Percentiles rank a stretch among this genome's conserved stretches.
Evolutionary conservation across 2,113 vertebrate species (phyloP).

Genomic region (Embiotoca jacksoni): DNA sequence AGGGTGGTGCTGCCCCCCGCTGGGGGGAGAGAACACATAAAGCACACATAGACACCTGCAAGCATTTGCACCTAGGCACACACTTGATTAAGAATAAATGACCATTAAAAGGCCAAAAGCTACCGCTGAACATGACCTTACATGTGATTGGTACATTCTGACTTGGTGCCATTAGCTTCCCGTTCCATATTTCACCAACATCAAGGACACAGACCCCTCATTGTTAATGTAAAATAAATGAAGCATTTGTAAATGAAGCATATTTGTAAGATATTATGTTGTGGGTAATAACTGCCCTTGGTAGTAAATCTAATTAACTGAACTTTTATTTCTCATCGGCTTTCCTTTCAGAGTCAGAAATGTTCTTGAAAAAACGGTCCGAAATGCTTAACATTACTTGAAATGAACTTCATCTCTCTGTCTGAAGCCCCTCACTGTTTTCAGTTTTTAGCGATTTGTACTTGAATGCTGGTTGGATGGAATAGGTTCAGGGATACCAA

Average conservation of each 20-base stretch:
- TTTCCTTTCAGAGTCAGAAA: conserved; percentile 47
- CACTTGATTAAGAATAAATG: conserved; percentile 71
- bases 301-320: conserved; percentile 67
- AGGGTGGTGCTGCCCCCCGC: conserved; percentile 74
- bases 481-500: conserved; percentile 17
- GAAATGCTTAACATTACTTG: conserved; percentile 55
- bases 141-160: conserved; percentile 49
- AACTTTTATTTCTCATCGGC: conserved; percentile 64
- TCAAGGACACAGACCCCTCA: conserved; percentile 56
- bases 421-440: conserved; percentile 37
- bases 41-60: conserved; percentile 44
- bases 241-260: conserved; percentile 60
- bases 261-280: conserved; percentile 56
- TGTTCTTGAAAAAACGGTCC: conserved; percentile 46
- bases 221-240: conserved; percentile 54
- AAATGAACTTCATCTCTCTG: conserved; percentile 57
- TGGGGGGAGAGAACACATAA: conserved; percentile 73
- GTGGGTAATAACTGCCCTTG: conserved; percentile 62
- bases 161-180: conserved; percentile 29
- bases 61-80: conserved; percentile 29
- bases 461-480: conserved; percentile 21
- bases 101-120: conserved; percentile 75
- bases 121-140: conserved; percentile 59
- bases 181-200: conserved; percentile 63
- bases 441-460: conserved; percentile 26